These are phyloP conservation scores for Telmatherina bonti DNA, from an alignment of 2,797 vertebrate species.

Conservation along the genomic window DNA sequence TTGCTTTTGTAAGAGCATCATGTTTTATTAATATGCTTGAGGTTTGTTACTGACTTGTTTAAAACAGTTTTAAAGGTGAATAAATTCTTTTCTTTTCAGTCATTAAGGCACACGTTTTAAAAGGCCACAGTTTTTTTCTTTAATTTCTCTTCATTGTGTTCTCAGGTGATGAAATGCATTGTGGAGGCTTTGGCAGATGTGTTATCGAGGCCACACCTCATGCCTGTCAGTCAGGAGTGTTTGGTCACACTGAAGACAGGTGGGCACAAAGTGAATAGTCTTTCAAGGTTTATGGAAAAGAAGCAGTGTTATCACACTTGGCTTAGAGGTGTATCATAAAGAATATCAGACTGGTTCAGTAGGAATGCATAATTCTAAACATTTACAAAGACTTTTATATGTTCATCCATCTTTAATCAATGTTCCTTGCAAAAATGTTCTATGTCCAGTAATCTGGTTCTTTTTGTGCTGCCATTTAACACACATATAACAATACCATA, in stretches of 20 bases:
- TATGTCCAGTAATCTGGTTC: no score
- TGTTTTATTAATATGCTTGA: background rate
- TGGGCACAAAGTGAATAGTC: constrained; percentile 62
- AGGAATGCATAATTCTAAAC: no score
- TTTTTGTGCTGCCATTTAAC: no score
- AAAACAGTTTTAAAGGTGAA: background rate
- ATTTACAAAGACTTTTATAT: background rate
- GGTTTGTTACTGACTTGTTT: background rate
- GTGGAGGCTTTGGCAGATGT: constrained; percentile 93
- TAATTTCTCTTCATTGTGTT: background rate
- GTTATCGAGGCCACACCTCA: constrained; percentile 88
- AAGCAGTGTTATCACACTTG: no score
- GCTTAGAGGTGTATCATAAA: no score
- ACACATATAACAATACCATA: no score
- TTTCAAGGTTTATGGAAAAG: background rate
- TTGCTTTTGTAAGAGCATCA: background rate
- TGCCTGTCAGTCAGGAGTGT: constrained; percentile 90
- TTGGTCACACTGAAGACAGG: constrained; percentile 89
- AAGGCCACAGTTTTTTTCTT: background rate
- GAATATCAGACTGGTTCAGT: background rate
- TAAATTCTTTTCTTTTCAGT: background rate
- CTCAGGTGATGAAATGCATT: constrained; percentile 95
- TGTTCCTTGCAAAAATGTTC: background rate
- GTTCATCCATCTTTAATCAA: background rate
- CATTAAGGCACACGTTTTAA: background rate